phyloP scores from a whole-genome alignment of 2,888 invertebrate species.

The Heliconius aoede region DNA sequence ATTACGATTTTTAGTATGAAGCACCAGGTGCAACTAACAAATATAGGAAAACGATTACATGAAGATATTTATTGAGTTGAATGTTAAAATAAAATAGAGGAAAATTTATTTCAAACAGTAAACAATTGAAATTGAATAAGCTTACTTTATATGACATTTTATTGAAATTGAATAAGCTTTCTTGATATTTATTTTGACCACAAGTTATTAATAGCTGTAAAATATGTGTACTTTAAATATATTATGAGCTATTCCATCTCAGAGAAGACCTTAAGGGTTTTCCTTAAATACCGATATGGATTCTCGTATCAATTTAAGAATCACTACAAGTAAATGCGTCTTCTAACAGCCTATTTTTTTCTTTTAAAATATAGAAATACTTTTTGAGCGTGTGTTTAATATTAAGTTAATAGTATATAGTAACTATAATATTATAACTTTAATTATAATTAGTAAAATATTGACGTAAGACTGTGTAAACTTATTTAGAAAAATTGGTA shows the following conservation, averaged over 20 bases:
- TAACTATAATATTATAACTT: too few species aligned
- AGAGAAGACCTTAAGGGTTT: constrained; percentile 14
- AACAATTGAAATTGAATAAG: neutral
- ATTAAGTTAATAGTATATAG: neutral
- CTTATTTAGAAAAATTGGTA: neutral
- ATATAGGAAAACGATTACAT: neutral
- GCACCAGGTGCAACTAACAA: neutral
- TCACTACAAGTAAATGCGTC: constrained; percentile 23
- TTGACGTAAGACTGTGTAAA: neutral
- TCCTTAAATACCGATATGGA: constrained; percentile 30
- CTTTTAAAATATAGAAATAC: neutral
- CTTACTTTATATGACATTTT: neutral
- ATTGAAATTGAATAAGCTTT: too few species aligned
- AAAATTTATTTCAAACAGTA: neutral
- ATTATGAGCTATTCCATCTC: neutral
- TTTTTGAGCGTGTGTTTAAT: neutral
- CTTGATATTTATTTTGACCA: too few species aligned
- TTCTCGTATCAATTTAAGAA: constrained; percentile 36
- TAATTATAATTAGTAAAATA: neutral
- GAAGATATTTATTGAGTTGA: neutral
- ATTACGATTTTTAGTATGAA: neutral
- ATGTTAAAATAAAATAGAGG: neutral
- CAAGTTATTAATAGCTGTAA: too few species aligned
- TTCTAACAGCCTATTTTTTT: neutral
- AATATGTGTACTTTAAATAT: too few species aligned